These are phyloP conservation scores for Sebastiscus albofasciatus DNA, from an alignment of 2,797 vertebrate species.

Conservation along the genomic window DNA sequence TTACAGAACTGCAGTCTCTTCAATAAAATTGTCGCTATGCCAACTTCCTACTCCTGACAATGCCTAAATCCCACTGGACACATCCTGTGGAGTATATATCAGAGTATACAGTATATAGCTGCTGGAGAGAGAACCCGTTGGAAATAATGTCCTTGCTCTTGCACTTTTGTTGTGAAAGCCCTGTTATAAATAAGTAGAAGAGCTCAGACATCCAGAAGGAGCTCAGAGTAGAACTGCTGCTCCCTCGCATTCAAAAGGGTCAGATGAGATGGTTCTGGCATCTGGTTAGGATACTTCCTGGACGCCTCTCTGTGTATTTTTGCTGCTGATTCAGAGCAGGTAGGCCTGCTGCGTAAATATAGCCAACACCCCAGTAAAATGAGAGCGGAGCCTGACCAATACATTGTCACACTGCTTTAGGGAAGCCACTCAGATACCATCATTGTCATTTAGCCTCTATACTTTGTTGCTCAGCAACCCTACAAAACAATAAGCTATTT, in stretches of 20 bases:
- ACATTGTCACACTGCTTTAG: background rate
- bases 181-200: background rate
- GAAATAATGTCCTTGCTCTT: background rate
- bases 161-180: background rate
- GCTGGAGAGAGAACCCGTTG: background rate
- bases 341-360: background rate
- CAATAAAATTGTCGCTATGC: background rate
- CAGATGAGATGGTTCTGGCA: background rate
- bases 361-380: background rate
- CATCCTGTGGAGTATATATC: background rate
- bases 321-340: background rate
- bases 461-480: background rate
- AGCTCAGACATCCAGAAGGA: background rate
- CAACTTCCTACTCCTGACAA: background rate
- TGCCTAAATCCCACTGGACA: background rate
- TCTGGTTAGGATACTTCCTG: background rate
- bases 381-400: background rate
- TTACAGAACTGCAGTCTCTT: background rate
- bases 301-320: background rate
- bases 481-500: background rate
- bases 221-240: background rate
- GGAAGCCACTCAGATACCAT: background rate
- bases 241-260: background rate
- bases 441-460: background rate
- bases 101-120: too few species aligned